Base-by-base conservation (phyloP, 2,888 invertebrate genomes). In the Sphinx pinastri region DNA sequence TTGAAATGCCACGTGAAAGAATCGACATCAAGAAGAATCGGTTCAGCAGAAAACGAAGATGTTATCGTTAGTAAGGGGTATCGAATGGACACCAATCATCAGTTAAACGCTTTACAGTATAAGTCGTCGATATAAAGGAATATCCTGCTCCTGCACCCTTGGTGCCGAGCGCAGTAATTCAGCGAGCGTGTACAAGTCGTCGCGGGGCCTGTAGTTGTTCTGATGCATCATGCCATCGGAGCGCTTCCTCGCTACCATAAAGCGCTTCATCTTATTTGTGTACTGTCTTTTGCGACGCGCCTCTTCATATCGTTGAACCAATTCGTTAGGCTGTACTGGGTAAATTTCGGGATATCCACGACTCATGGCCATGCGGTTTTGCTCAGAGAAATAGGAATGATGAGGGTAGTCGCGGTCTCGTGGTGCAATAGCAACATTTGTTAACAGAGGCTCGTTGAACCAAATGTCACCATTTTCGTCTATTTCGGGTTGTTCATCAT, bases 191-290 rank as follows among this genome's bases (percentile, higher is more conserved):
- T 95, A 95, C 66, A 95, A 92, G 78, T 95, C 95, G 74, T 95
- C 95, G 58, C 94, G 93, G 73, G 94, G 92, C 71, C 93, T 81
- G 79, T 93, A 93, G 79, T 83, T 88, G 73, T 91, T 92, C 79
- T 93, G 93, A 76, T 88, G 92, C 80, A 88, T 82, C 85, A 89
- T 85, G 52, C 85, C 81, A 69, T 93, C 93, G 0, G 94, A 91
- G 8, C 93, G 92, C 83, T 95, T 95, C 79, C 95, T 93, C 31
- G 95, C 94, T 0, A 95, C 95, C 95, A 95, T 95, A 81, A 95
- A 96, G 55, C 95, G 91, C 84, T 96, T 95, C 84, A 93, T 84
- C 77, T 93, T 93, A 78, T 92, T 93, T 10, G 90, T 89, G 75
- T 94, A 94, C 74, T 92, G 90, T 76, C 93, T 86, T 79, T 94